Percentiles rank a stretch among this genome's conserved stretches.
Evolutionary conservation across 1,140 invertebrate species (phyloP).

Genomic region (Caenorhabditis elegans): DNA sequence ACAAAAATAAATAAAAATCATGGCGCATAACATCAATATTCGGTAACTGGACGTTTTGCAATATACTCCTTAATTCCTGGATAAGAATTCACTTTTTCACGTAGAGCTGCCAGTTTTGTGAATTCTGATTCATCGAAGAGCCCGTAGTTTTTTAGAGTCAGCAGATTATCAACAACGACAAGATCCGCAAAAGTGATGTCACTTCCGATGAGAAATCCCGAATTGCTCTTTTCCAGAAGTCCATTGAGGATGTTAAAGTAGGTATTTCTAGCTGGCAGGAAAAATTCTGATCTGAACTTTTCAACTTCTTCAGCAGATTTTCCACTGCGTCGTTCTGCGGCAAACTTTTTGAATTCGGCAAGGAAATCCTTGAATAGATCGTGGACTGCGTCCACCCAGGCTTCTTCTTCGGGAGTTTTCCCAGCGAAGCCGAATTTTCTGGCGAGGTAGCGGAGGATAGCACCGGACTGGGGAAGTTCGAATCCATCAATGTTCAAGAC

Average conservation of each 20-base stretch:
- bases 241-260: background rate
- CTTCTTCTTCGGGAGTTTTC: constrained; percentile 41
- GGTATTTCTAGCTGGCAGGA: background rate
- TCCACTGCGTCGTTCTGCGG: background rate
- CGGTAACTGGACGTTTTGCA: background rate
- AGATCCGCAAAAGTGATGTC: background rate
- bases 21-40: too few species aligned
- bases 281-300: background rate
- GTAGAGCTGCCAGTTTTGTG: background rate
- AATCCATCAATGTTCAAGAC: constrained; percentile 43
- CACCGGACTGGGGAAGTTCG: constrained; percentile 37
- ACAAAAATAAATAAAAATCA: background rate
- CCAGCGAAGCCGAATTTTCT: constrained; percentile 46
- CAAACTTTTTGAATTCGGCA: background rate
- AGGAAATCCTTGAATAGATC: constrained; percentile 43
- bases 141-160: background rate
- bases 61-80: background rate
- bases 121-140: background rate
- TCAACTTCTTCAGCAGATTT: background rate
- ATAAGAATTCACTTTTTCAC: background rate
- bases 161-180: background rate
- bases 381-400: constrained; percentile 35
- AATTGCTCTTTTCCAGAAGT: background rate
- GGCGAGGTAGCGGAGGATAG: constrained; percentile 39
- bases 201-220: background rate